phyloP scores from a whole-genome alignment of 2,113 vertebrate species.

The Tylochromis polylepis region DNA sequence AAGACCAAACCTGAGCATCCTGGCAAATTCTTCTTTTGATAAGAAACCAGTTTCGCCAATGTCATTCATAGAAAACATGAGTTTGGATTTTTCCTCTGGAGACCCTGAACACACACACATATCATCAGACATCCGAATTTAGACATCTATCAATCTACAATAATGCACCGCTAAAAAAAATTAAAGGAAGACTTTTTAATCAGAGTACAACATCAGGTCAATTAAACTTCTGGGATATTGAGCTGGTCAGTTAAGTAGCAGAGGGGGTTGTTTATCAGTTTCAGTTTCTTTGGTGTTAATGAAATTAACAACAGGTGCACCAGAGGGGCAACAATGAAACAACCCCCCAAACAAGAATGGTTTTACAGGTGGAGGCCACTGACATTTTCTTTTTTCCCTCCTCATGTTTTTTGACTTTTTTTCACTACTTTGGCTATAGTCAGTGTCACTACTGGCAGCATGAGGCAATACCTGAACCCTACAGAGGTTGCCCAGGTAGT shows the following conservation, averaged over 20 bases:
- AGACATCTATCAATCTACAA: neutral
- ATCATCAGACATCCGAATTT: neutral
- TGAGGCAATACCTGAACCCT: neutral
- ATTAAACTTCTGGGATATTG: neutral
- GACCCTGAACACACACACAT: conserved; percentile 72
- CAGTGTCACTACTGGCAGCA: neutral
- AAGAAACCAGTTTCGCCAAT: conserved; percentile 83
- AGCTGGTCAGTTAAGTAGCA: neutral
- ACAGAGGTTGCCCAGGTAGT: neutral
- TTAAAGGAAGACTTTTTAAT: neutral
- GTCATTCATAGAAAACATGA: conserved; percentile 94
- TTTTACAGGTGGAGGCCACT: neutral
- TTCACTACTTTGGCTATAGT: neutral
- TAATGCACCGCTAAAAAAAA: neutral
- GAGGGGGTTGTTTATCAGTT: neutral
- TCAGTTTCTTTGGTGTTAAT: neutral
- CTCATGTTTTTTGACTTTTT: accelerated
- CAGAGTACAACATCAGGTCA: neutral
- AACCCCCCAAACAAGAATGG: neutral
- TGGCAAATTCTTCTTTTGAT: conserved; percentile 87
- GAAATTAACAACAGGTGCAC: neutral
- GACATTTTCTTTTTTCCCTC: too few species aligned
- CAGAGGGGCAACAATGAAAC: neutral
- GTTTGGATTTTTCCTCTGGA: conserved; percentile 86
- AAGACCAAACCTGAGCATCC: conserved; percentile 83